These are phyloP conservation scores for Tenodera sinensis DNA, from an alignment of 2,888 invertebrate species.

Conservation along the genomic window DNA sequence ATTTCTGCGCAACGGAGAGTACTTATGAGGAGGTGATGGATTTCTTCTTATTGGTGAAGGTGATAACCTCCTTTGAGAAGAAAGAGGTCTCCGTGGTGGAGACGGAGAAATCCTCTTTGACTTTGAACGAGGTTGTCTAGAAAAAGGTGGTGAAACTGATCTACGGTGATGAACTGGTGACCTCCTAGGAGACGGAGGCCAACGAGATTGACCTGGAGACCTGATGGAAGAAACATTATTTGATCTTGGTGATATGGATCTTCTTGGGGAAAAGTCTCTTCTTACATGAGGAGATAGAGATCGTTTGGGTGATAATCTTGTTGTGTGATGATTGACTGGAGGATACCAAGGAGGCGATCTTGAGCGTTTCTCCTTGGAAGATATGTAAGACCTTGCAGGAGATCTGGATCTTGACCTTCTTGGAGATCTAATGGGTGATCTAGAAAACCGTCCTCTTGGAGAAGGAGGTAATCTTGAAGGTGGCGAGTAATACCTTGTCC, in stretches of 20 bases:
- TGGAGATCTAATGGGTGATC: neutral
- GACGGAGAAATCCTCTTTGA: neutral
- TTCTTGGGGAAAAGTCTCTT: slow-evolving; percentile 5
- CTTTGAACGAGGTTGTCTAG: neutral
- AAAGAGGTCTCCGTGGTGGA: neutral
- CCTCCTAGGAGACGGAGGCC: neutral
- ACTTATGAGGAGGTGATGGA: slow-evolving; percentile 12
- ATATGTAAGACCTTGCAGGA: neutral
- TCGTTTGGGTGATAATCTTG: neutral
- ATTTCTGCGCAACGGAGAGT: slow-evolving; percentile 8
- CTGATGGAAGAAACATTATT: neutral
- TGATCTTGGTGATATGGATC: neutral
- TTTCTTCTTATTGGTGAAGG: slow-evolving; percentile 17
- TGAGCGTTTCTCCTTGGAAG: neutral
- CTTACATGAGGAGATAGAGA: slow-evolving; percentile 6
- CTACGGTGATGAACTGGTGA: neutral
- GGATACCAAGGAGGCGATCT: slow-evolving; percentile 2
- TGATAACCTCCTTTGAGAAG: slow-evolving; percentile 6
- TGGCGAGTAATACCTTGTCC: slow-evolving; percentile 13
- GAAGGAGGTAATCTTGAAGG: neutral
- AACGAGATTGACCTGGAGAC: neutral
- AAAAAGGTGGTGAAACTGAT: neutral
- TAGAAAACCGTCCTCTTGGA: slow-evolving; percentile 6
- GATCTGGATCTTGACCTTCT: slow-evolving; percentile 1
- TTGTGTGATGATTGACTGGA: neutral